Evolutionary conservation across 2,888 invertebrate genomes (phyloP).

Genomic region (Lithophane ornitopus): DNA sequence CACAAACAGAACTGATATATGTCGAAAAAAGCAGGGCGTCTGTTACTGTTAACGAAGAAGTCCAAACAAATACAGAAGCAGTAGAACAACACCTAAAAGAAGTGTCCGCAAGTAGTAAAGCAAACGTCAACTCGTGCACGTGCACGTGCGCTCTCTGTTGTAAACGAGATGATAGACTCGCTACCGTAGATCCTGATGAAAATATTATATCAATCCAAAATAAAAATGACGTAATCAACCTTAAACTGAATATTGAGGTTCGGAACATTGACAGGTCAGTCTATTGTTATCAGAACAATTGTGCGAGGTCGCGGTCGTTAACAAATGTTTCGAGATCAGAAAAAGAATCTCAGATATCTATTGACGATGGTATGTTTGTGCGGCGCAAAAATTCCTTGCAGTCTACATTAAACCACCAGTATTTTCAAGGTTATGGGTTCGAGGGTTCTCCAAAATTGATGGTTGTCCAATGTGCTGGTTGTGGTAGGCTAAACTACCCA

Average conservation of each 20-base stretch:
- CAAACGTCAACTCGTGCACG: slow-evolving; percentile 6
- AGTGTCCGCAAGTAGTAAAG: slow-evolving; percentile 15
- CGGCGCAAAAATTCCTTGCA: slow-evolving; percentile 64
- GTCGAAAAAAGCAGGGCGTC: background rate
- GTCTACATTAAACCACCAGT: slow-evolving; percentile 55
- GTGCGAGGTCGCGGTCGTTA: slow-evolving; percentile 43
- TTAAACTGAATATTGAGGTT: slow-evolving; percentile 79
- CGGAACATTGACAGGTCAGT: slow-evolving; percentile 61
- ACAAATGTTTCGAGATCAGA: slow-evolving; percentile 64
- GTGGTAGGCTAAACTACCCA: slow-evolving; percentile 45
- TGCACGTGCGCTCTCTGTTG: slow-evolving; percentile 6
- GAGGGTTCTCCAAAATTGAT: slow-evolving; percentile 63
- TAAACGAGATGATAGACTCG: slow-evolving; percentile 23
- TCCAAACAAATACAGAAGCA: slow-evolving; percentile 42
- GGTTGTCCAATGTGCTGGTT: slow-evolving; percentile 70
- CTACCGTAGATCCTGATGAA: slow-evolving; percentile 41
- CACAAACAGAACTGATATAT: slow-evolving; percentile 21
- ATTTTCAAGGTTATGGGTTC: slow-evolving; percentile 32
- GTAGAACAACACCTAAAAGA: slow-evolving; percentile 1
- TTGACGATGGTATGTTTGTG: slow-evolving; percentile 59
- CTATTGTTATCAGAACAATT: slow-evolving; percentile 36
- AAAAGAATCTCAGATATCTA: slow-evolving; percentile 71
- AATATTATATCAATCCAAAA: slow-evolving; percentile 68
- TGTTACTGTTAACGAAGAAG: slow-evolving; percentile 18
- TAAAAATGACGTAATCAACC: slow-evolving; percentile 74